phyloP scores from a whole-genome alignment of 1,140 invertebrate species.

The Hyposmocoma kahamanoa region DNA sequence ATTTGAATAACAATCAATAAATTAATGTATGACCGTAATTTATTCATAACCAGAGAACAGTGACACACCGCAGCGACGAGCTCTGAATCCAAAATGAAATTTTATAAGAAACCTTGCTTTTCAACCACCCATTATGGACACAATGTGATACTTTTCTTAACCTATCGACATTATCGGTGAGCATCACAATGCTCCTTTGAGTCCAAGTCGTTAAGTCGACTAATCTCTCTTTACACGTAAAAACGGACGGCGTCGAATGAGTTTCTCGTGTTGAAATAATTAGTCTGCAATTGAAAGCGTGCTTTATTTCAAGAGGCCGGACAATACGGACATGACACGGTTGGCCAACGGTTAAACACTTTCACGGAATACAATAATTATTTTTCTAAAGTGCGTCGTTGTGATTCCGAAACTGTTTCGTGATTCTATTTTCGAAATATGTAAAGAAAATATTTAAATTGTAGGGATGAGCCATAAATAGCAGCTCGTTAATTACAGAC shows the following conservation, averaged over 20 bases:
- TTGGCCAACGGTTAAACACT: slow-evolving; percentile 66
- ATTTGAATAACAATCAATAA: slow-evolving; percentile 74
- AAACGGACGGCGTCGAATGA: slow-evolving; percentile 63
- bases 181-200: slow-evolving; percentile 57
- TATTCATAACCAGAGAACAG: slow-evolving; percentile 62
- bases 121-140: slow-evolving; percentile 51
- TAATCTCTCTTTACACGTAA: slow-evolving; percentile 71
- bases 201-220: slow-evolving; percentile 56
- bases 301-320: slow-evolving; percentile 66
- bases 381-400: slow-evolving; percentile 44
- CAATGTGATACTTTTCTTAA: slow-evolving; percentile 67
- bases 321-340: slow-evolving; percentile 60
- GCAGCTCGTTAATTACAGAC: slow-evolving; percentile 64
- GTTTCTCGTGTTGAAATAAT: slow-evolving; percentile 71
- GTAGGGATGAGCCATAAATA: slow-evolving; percentile 51
- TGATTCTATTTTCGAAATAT: slow-evolving; percentile 19
- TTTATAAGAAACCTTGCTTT: slow-evolving; percentile 65
- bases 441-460: slow-evolving; percentile 55
- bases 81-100: slow-evolving; percentile 65
- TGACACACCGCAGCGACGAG: slow-evolving; percentile 50
- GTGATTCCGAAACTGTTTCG: slow-evolving; percentile 39
- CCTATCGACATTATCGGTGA: slow-evolving; percentile 64
- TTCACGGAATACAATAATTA: slow-evolving; percentile 64
- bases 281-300: slow-evolving; percentile 72
- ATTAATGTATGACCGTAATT: slow-evolving; percentile 65